Evolutionary conservation across 2,113 vertebrate species (phyloP).

Genomic region (Chaetorhynchus papuensis): DNA sequence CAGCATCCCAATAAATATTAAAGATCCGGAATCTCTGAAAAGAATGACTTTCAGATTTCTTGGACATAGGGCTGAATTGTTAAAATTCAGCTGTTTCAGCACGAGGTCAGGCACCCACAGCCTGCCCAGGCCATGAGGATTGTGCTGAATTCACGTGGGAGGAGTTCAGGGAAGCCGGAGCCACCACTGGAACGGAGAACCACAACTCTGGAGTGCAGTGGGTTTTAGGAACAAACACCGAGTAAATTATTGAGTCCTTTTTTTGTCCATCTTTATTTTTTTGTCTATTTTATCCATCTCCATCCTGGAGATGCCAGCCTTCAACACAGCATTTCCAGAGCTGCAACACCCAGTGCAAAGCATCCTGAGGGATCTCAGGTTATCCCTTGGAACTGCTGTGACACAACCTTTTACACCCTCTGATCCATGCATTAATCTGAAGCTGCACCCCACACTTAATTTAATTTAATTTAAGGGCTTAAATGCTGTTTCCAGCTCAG

Average conservation of each 20-base stretch:
- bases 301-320: neutral
- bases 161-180: neutral
- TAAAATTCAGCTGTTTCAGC: neutral
- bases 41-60: neutral
- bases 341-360: rapidly evolving
- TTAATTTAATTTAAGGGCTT: no score
- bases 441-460: neutral
- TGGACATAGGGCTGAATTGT: rapidly evolving
- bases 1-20: neutral
- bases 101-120: neutral
- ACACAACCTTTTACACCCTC: neutral
- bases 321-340: rapidly evolving
- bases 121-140: neutral
- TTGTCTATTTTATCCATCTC: no score
- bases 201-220: neutral
- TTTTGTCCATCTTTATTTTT: no score
- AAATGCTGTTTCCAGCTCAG: neutral
- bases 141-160: rapidly evolving
- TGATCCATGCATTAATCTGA: rapidly evolving
- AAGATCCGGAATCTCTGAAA: neutral
- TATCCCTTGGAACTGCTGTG: neutral
- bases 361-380: rapidly evolving
- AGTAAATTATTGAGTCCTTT: rapidly evolving
- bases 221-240: neutral
- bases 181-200: rapidly evolving